Percentiles rank a stretch among this genome's conserved stretches.
Evolutionary conservation across 2,888 invertebrate species (phyloP).

Genomic region (Hoplodrina ambigua): DNA sequence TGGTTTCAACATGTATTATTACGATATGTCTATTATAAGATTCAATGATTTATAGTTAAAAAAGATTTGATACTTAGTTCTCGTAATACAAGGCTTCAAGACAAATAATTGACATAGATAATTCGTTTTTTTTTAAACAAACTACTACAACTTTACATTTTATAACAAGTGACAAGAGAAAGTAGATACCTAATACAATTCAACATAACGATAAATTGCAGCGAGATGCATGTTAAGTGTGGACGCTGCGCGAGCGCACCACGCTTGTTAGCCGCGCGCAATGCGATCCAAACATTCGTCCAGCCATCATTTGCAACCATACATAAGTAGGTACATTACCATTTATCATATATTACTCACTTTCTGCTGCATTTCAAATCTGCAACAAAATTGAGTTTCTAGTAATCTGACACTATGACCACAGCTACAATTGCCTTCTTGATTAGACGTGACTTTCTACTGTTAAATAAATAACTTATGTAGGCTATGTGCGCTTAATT

Average conservation of each 20-base stretch:
- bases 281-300: slow-evolving; percentile 43
- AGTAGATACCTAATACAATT: slow-evolving; percentile 62
- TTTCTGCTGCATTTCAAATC: slow-evolving; percentile 48
- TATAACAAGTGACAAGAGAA: slow-evolving; percentile 71
- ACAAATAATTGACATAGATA: no score
- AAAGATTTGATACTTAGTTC: no score
- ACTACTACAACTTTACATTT: neutral
- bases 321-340: slow-evolving; percentile 28
- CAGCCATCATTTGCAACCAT: slow-evolving; percentile 35
- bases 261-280: slow-evolving; percentile 52
- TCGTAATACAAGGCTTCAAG: no score
- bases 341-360: slow-evolving; percentile 40
- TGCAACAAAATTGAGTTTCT: slow-evolving; percentile 51
- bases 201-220: slow-evolving; percentile 72
- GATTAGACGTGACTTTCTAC: slow-evolving; percentile 50
- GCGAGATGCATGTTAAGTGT: slow-evolving; percentile 66
- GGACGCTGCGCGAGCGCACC: slow-evolving; percentile 61
- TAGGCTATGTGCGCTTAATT: slow-evolving; percentile 27
- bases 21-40: neutral
- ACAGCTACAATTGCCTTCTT: slow-evolving; percentile 48
- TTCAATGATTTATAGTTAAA: neutral
- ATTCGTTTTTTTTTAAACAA: no score
- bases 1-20: neutral
- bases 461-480: slow-evolving; percentile 16
- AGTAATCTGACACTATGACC: slow-evolving; percentile 55